phyloP scores from a whole-genome alignment of 2,797 vertebrate species.

The Chelonia mydas region DNA sequence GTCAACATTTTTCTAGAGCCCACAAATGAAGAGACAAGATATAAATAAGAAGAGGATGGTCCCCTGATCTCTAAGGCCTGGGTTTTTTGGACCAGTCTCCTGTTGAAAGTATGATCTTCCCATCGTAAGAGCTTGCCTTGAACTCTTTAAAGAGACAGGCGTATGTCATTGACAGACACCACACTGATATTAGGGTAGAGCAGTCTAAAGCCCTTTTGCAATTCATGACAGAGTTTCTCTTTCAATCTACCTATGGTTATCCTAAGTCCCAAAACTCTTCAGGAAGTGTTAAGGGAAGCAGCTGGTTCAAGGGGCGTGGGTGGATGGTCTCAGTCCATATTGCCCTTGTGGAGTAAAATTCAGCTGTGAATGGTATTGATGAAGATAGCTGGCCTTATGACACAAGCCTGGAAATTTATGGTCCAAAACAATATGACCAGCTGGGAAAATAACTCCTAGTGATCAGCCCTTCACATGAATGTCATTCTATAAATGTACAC shows the following conservation, averaged over 20 bases:
- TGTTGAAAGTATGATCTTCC: background rate
- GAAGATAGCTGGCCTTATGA: background rate
- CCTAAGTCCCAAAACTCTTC: background rate
- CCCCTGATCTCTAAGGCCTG: background rate
- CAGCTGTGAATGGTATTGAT: background rate
- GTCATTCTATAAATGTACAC: background rate
- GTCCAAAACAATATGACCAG: background rate
- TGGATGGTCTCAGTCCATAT: background rate
- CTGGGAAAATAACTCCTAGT: background rate
- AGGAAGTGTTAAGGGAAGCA: background rate
- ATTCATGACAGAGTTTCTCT: background rate
- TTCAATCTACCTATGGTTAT: background rate
- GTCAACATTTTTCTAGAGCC: background rate
- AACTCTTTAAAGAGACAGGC: background rate
- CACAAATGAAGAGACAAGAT: background rate
- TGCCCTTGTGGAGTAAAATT: background rate
- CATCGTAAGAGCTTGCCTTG: background rate
- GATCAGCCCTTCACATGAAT: background rate
- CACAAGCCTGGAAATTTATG: background rate
- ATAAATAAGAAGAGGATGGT: background rate
- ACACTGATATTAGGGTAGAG: background rate
- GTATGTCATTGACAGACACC: background rate
- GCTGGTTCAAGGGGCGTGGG: background rate
- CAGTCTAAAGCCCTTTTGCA: background rate
- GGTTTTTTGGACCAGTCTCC: background rate